Conservation (phyloP, 2,888 invertebrate genomes). For the Cheilosia grossa region DNA sequence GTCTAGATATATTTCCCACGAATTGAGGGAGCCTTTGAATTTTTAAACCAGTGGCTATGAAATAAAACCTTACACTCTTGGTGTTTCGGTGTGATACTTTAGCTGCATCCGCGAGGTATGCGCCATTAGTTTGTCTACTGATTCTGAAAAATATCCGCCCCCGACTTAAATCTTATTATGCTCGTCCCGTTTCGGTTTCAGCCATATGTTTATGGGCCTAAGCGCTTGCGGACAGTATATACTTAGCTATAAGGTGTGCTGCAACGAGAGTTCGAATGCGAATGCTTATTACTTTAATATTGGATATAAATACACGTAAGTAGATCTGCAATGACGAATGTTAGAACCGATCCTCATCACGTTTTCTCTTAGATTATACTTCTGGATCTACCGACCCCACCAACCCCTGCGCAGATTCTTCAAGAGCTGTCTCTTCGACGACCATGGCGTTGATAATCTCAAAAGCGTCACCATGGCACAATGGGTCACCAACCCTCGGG, state of each 20-base stretch:
- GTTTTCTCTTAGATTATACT: constrained; percentile 79
- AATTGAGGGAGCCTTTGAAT: too few species aligned
- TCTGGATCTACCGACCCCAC: constrained; percentile 83
- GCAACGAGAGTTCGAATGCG: constrained; percentile 84
- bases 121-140: too few species aligned
- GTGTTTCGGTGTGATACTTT: too few species aligned
- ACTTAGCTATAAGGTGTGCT: constrained; percentile 90
- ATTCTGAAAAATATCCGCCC: too few species aligned
- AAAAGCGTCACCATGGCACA: constrained; percentile 87
- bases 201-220: constrained; percentile 97
- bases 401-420: constrained; percentile 83
- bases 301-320: constrained; percentile 87
- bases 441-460: constrained; percentile 86
- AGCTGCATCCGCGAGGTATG: too few species aligned
- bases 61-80: too few species aligned
- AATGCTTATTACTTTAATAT: constrained; percentile 85
- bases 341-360: not conserved
- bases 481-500: constrained; percentile 86
- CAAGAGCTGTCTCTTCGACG: constrained; percentile 86
- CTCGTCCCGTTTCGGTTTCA: constrained; percentile 84
- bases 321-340: constrained; percentile 26
- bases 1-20: too few species aligned
- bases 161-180: too few species aligned
- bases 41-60: too few species aligned
- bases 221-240: constrained; percentile 97